Base-by-base conservation (phyloP, 2,797 vertebrate genomes). In the Ceyx erithaca region DNA sequence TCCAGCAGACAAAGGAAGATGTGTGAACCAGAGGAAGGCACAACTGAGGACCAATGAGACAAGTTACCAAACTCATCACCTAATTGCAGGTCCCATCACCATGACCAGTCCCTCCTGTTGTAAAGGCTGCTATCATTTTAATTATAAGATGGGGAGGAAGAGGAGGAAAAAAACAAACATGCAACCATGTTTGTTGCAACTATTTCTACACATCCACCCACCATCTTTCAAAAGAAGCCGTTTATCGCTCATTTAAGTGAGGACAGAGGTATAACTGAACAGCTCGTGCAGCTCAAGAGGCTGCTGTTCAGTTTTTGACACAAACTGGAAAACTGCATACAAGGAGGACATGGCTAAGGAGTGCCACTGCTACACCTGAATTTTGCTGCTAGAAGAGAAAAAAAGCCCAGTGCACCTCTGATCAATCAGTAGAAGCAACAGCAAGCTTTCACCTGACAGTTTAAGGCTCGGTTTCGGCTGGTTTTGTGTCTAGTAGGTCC, bases 401-500 rank as follows among this genome's bases (percentile, higher is more conserved):
- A 84, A 52, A 46, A 35, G 10, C 20, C 58, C 80, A 48, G 35
- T 9, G 43, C 62, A 85, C 19, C 30, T 68, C 46, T 75, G 45
- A 77, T 68, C 48, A 10, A 71, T 3, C 26, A 18, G n/a, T 35
- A 55, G 85, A 85, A 89, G 43, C 3, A 30, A 71, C 23, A 78
- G 43, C 25, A 79, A 80, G 10, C 30, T 76, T 91, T 76, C 3
- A 0, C 20, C 19, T 40, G 70, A 23, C 10, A 54, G 21, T 25
- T 89, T 78, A 93, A 92, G 87, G 85, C 73, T 88, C 77, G 51
- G 5, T 80, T 92, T 67, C 48, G 55, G 54, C 69, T 91, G 64
- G 52, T 19, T 46, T 75, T 71, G 73, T 30, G 26, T 75, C 22
- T 11, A 66, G 76, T 31, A 66, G 48, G 52, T 93, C 87, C 81